These are phyloP conservation scores for Pagrus major DNA, from an alignment of 2,113 vertebrate genomes.

Conservation along the genomic window DNA sequence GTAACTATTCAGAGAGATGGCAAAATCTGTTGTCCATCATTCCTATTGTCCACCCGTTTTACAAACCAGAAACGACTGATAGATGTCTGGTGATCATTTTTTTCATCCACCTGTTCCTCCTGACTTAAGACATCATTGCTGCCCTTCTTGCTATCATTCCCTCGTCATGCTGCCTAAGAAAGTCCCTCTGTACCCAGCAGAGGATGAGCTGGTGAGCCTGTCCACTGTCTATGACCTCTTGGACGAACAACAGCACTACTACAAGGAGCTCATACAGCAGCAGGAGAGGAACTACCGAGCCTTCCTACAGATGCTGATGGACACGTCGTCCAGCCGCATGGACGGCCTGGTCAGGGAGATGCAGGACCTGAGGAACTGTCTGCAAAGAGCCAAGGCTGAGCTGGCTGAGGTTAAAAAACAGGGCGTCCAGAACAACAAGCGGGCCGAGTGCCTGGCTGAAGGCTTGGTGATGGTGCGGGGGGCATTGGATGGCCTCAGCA, in stretches of 20 bases:
- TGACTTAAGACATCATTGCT: slow-evolving; percentile 8
- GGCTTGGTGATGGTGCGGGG: slow-evolving; percentile 75
- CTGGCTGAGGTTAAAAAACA: slow-evolving; percentile 72
- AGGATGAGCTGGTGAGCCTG: slow-evolving; percentile 73
- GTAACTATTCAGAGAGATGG: slow-evolving; percentile 33
- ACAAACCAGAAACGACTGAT: slow-evolving; percentile 8
- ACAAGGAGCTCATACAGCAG: slow-evolving; percentile 79
- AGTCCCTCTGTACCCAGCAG: slow-evolving; percentile 56
- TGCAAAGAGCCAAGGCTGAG: slow-evolving; percentile 71
- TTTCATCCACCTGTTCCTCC: slow-evolving; percentile 36
- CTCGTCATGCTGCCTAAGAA: slow-evolving; percentile 77
- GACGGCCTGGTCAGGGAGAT: slow-evolving; percentile 79
- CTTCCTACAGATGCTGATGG: slow-evolving; percentile 82
- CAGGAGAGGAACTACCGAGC: slow-evolving; percentile 80
- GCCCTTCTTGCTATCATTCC: slow-evolving; percentile 36
- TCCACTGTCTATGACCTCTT: slow-evolving; percentile 79
- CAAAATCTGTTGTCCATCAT: neutral
- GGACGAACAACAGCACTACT: slow-evolving; percentile 81
- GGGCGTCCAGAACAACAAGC: slow-evolving; percentile 63
- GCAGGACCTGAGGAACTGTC: slow-evolving; percentile 76
- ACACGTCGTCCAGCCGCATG: slow-evolving; percentile 72
- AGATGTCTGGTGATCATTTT: slow-evolving; percentile 59
- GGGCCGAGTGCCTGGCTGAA: slow-evolving; percentile 73
- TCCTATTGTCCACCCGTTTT: neutral
- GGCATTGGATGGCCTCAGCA: slow-evolving; percentile 64